Percentiles rank a stretch among this genome's conserved stretches.
phyloP scores from a whole-genome alignment of 1,140 invertebrate species.

The Ganaspis sp. region DNA sequence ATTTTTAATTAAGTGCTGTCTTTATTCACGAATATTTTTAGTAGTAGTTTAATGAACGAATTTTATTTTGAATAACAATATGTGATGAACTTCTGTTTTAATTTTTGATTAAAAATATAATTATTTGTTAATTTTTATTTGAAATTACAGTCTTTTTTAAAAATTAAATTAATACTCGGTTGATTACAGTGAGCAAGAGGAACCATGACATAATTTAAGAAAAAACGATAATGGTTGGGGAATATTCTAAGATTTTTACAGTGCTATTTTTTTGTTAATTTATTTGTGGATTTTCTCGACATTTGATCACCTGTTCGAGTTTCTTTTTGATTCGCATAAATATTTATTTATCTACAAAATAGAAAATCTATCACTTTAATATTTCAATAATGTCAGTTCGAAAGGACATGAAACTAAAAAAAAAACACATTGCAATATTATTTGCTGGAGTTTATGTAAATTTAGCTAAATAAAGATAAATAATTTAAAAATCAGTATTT shows the following conservation, averaged over 20 bases:
- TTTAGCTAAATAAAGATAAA: background rate
- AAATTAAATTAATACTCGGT: background rate
- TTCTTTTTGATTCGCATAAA: background rate
- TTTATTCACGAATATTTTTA: too few relatives aligned
- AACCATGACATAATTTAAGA: background rate
- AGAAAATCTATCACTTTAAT: background rate
- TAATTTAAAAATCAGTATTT: background rate
- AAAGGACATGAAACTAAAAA: background rate
- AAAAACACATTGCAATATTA: conserved; percentile 21
- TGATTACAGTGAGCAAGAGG: background rate
- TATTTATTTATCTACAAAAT: background rate
- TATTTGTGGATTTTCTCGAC: background rate
- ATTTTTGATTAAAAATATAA: too few relatives aligned
- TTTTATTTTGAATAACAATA: too few relatives aligned
- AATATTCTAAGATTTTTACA: conserved; percentile 17
- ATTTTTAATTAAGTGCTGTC: too few relatives aligned
- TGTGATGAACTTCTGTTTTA: too few relatives aligned
- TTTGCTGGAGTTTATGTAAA: conserved; percentile 22
- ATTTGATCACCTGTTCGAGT: background rate
- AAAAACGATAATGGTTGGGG: background rate
- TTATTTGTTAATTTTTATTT: too few relatives aligned
- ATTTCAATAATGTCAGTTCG: background rate
- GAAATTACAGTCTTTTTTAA: background rate
- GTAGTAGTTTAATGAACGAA: background rate
- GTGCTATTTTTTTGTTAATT: conserved; percentile 22